Conservation (phyloP, 2,113 vertebrate species). For the Cebidichthys violaceus region DNA sequence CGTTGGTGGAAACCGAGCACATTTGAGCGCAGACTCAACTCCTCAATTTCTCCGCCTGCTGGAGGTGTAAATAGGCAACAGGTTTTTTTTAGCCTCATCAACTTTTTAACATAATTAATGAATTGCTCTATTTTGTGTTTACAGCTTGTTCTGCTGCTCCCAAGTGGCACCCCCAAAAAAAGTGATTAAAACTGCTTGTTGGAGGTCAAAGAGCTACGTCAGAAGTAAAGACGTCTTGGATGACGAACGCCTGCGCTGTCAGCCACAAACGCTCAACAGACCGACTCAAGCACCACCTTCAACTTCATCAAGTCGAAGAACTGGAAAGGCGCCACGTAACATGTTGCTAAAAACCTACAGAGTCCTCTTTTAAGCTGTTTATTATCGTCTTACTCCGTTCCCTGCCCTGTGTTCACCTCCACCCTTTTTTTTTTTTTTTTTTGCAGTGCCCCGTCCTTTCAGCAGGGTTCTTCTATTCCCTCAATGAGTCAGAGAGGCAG, state of each 20-base stretch:
- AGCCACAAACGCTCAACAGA: background rate
- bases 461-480: conserved; percentile 33
- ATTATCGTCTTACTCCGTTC: background rate
- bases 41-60: background rate
- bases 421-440: too few relatives aligned
- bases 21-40: background rate
- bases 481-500: conserved; percentile 61
- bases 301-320: background rate
- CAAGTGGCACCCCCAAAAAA: background rate
- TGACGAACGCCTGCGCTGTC: background rate
- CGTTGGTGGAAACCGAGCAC: background rate
- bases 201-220: background rate
- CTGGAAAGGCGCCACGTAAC: background rate
- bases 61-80: background rate
- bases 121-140: background rate
- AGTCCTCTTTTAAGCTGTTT: too few relatives aligned
- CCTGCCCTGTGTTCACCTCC: conserved; percentile 18
- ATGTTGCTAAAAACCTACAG: background rate
- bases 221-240: background rate
- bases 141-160: background rate
- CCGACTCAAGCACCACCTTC: background rate
- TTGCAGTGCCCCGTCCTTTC: conserved; percentile 35
- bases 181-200: too few relatives aligned
- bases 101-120: background rate
- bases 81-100: background rate